Evolutionary conservation across 2,797 vertebrate genomes (phyloP), one percentile per base, ranked within the genome.

Genomic region (Siniperca scherzeri): DNA sequence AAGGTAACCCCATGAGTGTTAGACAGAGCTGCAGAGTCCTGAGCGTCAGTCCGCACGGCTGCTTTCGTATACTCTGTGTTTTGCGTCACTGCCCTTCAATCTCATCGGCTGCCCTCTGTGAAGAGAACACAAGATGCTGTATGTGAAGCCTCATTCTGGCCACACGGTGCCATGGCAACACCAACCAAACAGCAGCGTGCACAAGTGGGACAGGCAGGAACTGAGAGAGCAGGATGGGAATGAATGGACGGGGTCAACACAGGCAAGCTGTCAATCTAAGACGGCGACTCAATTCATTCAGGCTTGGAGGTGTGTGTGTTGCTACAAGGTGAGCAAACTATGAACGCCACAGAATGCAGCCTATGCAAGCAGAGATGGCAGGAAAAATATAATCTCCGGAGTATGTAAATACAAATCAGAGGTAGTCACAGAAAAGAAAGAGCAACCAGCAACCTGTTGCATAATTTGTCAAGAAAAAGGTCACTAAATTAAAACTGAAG

Each of bases 121-220:
- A 97, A 98, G 95, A 96, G 97, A 99, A 98, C 96, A 99, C 94
- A 98, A 98, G 95, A 98, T 92, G 96, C 95, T 96, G 96, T 91
- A 92, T 96, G 97, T 97, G 94, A 98, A 96, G 96, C 96, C 94
- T 96, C 93, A 87, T 85, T 95, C 94, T 94, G 94, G 95, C 92
- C 92, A 87, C 82, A 85, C 84, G 92, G 85, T 89, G 86, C 93
- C 94, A 95, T 93, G 93, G 96, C 92, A 96, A 96, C 94, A 91
- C 92, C 93, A 91, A 95, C 91, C 92, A 92, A 95, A 93, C 93
- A 93, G 92, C 91, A 81, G 88, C 53, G 78, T 89, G 91, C 88
- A 90, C 88, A 93, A 94, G 90, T 72, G 60, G 91, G 91, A 87
- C 80, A 84, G 92, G 90, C 81, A 79, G 85, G 86, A 59, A 73